Percentiles rank a stretch among this genome's conserved stretches.
phyloP scores from a whole-genome alignment of 1,140 invertebrate species.

The Diabrotica undecimpunctata region DNA sequence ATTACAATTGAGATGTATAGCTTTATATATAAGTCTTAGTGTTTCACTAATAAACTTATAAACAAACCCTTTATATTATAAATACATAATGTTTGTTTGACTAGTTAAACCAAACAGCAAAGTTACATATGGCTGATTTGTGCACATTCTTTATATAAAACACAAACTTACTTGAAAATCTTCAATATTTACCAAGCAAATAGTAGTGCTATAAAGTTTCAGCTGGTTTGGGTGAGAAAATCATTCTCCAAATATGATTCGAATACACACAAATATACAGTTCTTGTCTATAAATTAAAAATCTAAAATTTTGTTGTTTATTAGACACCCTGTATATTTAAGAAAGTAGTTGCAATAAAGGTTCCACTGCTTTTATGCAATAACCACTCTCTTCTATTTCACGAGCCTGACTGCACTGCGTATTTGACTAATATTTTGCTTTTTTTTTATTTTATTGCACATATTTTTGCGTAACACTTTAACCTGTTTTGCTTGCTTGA shows the following conservation, averaged over 20 bases:
- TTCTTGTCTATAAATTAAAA: neutral
- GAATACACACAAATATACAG: neutral
- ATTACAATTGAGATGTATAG: no score
- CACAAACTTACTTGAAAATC: neutral
- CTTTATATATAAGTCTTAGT: no score
- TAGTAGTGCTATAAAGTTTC: constrained; percentile 11
- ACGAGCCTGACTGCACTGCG: neutral
- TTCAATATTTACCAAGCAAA: neutral
- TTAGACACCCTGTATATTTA: constrained; percentile 7
- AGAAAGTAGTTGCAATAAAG: constrained; percentile 9
- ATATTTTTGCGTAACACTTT: no score
- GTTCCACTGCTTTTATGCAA: constrained; percentile 8
- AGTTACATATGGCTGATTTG: no score
- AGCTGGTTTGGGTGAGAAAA: constrained; percentile 8
- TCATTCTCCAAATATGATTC: neutral
- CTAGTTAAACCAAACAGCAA: no score
- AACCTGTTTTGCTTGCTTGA: no score
- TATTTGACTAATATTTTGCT: no score
- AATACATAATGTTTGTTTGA: no score
- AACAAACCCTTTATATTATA: no score
- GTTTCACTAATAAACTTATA: no score
- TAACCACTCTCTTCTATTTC: neutral
- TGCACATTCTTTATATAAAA: no score
- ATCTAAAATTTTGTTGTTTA: neutral
- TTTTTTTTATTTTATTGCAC: no score